Evolutionary conservation across 2,888 invertebrate species (phyloP).

Genomic region (Nasonovia ribisnigri): DNA sequence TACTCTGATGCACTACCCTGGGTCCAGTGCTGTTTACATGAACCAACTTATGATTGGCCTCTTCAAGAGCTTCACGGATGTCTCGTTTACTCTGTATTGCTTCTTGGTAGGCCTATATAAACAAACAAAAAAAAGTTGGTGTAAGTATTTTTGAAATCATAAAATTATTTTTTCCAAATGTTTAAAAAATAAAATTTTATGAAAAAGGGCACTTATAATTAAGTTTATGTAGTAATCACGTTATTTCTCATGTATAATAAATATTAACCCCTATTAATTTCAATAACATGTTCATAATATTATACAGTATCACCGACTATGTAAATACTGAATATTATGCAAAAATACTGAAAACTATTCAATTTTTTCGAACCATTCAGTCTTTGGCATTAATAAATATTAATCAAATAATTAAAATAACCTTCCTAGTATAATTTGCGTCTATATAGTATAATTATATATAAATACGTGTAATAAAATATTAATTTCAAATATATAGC

Average conservation of each 20-base stretch:
- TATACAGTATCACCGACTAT: not conserved
- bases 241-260: not conserved
- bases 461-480: not conserved
- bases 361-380: not conserved
- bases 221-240: not conserved
- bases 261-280: not conserved
- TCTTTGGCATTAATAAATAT: not conserved
- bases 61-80: slow-evolving; percentile 78
- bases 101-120: slow-evolving; percentile 82
- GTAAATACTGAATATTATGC: not conserved
- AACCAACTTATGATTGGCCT: slow-evolving; percentile 73
- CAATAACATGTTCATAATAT: not conserved
- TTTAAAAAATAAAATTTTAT: not conserved
- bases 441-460: not conserved
- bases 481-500: not conserved
- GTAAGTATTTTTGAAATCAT: not conserved
- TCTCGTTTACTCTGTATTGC: slow-evolving; percentile 76
- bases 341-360: not conserved
- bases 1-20: slow-evolving; percentile 81
- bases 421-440: not conserved
- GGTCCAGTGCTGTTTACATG: slow-evolving; percentile 75
- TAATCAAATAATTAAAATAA: not conserved
- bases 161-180: not conserved
- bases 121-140: slow-evolving; percentile 61
- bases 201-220: not conserved